These are phyloP conservation scores for Sipunculus nudus DNA, from an alignment of 2,888 invertebrate genomes.

Conservation along the genomic window DNA sequence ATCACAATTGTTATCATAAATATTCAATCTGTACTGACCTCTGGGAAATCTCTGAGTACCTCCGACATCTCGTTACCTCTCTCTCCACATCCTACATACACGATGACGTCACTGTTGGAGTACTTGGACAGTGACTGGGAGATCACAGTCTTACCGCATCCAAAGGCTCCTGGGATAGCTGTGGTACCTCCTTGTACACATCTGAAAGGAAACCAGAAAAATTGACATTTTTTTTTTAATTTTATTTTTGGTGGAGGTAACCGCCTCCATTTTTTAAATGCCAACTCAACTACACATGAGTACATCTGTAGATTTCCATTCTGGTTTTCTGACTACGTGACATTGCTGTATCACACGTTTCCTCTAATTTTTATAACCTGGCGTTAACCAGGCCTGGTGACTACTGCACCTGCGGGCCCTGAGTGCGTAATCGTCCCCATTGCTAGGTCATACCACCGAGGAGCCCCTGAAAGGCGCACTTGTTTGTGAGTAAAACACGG, in stretches of 20 bases:
- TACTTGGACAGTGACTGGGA: slow-evolving; percentile 99
- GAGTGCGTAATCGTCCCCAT: no score
- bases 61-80: slow-evolving; percentile 99
- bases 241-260: background rate
- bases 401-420: no score
- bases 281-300: no score
- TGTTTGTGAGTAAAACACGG: no score
- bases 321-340: no score
- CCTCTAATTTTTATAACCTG: no score
- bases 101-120: slow-evolving; percentile 98
- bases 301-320: no score
- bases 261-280: no score
- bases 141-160: slow-evolving; percentile 99
- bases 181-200: slow-evolving; percentile 99
- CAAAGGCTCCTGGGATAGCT: slow-evolving; percentile 99
- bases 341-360: no score
- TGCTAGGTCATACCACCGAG: no score
- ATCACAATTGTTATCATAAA: background rate
- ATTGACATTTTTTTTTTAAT: background rate
- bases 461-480: no score
- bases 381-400: no score
- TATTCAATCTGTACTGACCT: slow-evolving; percentile 66
- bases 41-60: slow-evolving; percentile 97
- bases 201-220: slow-evolving; percentile 67
- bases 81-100: slow-evolving; percentile 99